Base-by-base conservation (phyloP, 2,888 invertebrate genomes). In the Agrotis exclamationis region DNA sequence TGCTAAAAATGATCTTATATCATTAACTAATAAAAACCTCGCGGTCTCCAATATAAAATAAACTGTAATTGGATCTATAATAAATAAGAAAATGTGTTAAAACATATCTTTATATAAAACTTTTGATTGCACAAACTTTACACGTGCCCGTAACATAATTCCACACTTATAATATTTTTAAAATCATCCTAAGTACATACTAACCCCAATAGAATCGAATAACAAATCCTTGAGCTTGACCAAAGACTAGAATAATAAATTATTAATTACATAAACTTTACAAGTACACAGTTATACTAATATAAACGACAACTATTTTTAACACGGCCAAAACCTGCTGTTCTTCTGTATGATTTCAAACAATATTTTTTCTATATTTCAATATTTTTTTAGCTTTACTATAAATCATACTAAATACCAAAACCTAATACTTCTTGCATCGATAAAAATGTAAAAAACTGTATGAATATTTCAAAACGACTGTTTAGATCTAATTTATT, bases 211-310 rank as follows among this genome's bases (percentile, higher is more conserved):
- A 79, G 86, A 84, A 86, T 85, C 86, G 84, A 87, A 83, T 79
- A 85, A 83, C 87, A 88, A 87, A 87, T 87, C 88, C 90, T 94
- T 95, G 94, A 95, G 94, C 94, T 91, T 92, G 91, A 90, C 90
- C 92, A 92, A 91, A 93, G 95, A 95, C 95, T 95, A 95, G 95
- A 95, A 92, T 86, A 91, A 92, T 90, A 91, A 90, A 90, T 89
- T 88, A 89, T 86, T 87, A 86, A 85, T 86, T 88, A 88, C 83
- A 88, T 79, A 72, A 76, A 80, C 74, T 83, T 79, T 83, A 83
- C 81, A 83, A 83, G 74, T 83, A 81, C 80, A 79, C 79, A 70
- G 78, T 85, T 82, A 85, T 68, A 76, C 63, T 68, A n/a, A n/a
- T 72, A 76, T 77, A 75, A 77, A 77, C 70, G 63, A 80, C 73